Conservation (phyloP, 64 coral and sea anemone genomes). For the Stichodactyla mertensii region DNA sequence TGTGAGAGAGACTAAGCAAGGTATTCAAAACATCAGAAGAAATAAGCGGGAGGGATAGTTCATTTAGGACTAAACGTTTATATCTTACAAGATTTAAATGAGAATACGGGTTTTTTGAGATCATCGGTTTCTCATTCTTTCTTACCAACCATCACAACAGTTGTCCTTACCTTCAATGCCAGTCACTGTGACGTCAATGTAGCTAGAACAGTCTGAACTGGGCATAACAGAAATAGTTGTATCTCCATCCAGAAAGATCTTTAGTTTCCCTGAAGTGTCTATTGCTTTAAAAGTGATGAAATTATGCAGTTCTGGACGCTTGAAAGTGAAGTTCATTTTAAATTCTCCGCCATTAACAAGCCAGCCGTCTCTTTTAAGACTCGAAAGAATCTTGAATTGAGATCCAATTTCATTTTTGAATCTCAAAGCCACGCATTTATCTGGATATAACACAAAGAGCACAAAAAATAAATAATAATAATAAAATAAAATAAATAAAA, state of each 20-base stretch:
- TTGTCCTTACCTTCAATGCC: constrained; percentile 32
- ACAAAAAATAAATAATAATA: too few species aligned
- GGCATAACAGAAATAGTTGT: constrained; percentile 85
- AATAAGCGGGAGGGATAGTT: too few species aligned
- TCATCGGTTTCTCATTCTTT: neutral
- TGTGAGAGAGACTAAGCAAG: too few species aligned
- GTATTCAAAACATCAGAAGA: too few species aligned
- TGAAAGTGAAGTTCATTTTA: constrained; percentile 66
- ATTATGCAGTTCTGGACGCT: constrained; percentile 69
- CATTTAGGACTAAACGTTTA: too few species aligned
- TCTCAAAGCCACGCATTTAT: constrained; percentile 48
- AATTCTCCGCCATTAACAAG: constrained; percentile 56
- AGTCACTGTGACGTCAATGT: constrained; percentile 64
- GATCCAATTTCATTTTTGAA: constrained; percentile 36
- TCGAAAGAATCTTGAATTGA: constrained; percentile 30
- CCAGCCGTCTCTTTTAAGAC: constrained; percentile 34
- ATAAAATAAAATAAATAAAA: too few species aligned
- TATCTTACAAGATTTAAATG: too few species aligned
- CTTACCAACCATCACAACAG: too few species aligned
- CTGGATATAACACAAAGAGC: neutral
- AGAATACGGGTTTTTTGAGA: too few species aligned
- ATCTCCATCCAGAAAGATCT: constrained; percentile 71
- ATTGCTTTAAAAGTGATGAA: constrained; percentile 68
- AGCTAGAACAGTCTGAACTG: constrained; percentile 44
- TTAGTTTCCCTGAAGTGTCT: constrained; percentile 24